Conservation (phyloP, 2,888 invertebrate genomes). For the Acrocyrtus sp. region DNA sequence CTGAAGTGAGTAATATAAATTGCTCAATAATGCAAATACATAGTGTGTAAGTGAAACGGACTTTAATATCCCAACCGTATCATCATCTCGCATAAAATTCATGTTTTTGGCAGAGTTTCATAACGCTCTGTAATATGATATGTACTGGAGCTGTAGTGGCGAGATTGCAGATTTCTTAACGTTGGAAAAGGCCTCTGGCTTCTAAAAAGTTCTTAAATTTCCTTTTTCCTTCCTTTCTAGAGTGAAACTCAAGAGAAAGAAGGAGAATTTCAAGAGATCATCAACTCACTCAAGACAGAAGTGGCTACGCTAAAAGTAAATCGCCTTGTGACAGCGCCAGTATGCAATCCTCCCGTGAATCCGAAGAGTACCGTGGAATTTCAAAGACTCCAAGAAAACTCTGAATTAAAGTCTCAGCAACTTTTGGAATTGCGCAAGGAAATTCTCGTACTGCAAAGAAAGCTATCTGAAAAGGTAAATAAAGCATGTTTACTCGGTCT, state of each 20-base stretch:
- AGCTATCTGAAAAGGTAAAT: constrained; percentile 33
- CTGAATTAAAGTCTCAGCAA: constrained; percentile 48
- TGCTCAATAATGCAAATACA: too few species aligned
- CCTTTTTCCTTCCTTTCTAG: constrained; percentile 16
- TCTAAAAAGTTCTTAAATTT: background rate
- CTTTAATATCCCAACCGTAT: too few species aligned
- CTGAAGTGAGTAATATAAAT: too few species aligned
- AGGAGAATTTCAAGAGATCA: constrained; percentile 38
- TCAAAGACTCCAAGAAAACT: constrained; percentile 49
- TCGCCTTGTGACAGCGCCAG: constrained; percentile 33
- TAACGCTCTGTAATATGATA: background rate
- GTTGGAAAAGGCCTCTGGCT: background rate
- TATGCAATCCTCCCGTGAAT: constrained; percentile 8
- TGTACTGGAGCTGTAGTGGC: background rate
- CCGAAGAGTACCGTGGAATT: constrained; percentile 39
- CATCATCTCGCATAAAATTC: too few species aligned
- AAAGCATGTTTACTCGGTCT: background rate
- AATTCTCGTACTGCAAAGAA: constrained; percentile 50
- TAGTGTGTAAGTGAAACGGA: too few species aligned
- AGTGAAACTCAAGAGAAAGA: constrained; percentile 37
- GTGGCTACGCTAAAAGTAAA: constrained; percentile 58
- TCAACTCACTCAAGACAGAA: constrained; percentile 55
- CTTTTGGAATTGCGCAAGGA: constrained; percentile 53
- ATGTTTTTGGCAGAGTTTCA: background rate
- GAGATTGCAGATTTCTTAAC: background rate